Conservation (phyloP, 2,888 invertebrate genomes). For the Eristalis intricaria region DNA sequence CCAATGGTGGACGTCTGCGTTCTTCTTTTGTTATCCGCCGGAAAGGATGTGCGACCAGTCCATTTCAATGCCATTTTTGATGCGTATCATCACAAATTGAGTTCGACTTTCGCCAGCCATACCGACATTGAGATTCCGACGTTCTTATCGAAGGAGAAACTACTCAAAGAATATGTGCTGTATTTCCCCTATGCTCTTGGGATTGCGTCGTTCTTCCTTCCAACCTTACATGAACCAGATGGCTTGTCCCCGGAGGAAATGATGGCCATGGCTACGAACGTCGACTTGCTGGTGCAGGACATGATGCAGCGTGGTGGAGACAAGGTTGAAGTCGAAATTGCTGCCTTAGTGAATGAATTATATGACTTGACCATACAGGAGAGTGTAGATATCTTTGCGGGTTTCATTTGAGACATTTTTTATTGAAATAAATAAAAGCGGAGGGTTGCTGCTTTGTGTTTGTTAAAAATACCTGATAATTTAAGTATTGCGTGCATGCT, state of each 20-base stretch:
- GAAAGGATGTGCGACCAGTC: conserved; percentile 75
- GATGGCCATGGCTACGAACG: conserved; percentile 44
- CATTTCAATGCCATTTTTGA: conserved; percentile 78
- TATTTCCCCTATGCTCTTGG: conserved; percentile 75
- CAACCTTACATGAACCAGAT: conserved; percentile 74
- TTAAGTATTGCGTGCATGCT: too few relatives aligned
- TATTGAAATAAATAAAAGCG: neutral
- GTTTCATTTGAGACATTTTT: neutral
- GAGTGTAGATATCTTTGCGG: conserved; percentile 74
- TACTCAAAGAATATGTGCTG: conserved; percentile 78
- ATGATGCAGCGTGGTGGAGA: conserved; percentile 76
- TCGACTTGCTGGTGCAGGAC: conserved; percentile 70
- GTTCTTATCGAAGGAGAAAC: conserved; percentile 75
- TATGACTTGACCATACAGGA: conserved; percentile 75
- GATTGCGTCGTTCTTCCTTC: conserved; percentile 76
- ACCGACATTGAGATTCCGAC: conserved; percentile 73
- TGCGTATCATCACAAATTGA: conserved; percentile 76
- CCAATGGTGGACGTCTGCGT: conserved; percentile 79
- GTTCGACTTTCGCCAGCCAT: conserved; percentile 64
- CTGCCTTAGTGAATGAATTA: conserved; percentile 77
- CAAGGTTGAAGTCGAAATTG: conserved; percentile 76
- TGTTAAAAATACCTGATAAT: too few relatives aligned
- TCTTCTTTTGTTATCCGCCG: conserved; percentile 77
- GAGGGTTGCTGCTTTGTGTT: too few relatives aligned
- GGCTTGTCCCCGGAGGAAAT: conserved; percentile 70